Evolutionary conservation across 2,797 vertebrate genomes (phyloP).

Genomic region (Linurgus olivaceus): DNA sequence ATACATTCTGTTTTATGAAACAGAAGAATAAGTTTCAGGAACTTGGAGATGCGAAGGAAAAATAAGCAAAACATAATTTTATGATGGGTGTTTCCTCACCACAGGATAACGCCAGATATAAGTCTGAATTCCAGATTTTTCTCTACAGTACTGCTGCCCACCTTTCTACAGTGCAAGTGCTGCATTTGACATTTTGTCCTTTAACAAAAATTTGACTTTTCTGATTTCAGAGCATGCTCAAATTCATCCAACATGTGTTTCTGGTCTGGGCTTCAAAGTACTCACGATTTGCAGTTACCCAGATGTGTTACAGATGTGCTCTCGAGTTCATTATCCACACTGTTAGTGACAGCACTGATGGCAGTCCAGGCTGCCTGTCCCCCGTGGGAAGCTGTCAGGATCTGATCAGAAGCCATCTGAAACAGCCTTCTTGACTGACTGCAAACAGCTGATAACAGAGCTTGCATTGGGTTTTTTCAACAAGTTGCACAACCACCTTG

Average conservation of each 20-base stretch:
- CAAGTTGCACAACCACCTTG: background rate
- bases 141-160: background rate
- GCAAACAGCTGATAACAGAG: background rate
- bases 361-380: fast-evolving
- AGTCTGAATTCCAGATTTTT: background rate
- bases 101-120: fast-evolving
- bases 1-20: background rate
- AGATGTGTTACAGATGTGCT: background rate
- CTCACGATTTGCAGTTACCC: background rate
- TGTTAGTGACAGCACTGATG: background rate
- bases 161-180: background rate
- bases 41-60: background rate
- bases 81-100: background rate
- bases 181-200: background rate
- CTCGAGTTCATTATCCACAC: background rate
- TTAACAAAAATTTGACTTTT: background rate
- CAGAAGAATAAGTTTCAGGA: background rate
- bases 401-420: background rate
- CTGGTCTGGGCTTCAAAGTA: background rate
- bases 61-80: background rate
- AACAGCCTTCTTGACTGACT: background rate
- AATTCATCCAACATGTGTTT: background rate
- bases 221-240: background rate
- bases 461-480: background rate
- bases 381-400: background rate